Conservation (phyloP, 2,888 invertebrate genomes). For the Meiosimyza platycephala region DNA sequence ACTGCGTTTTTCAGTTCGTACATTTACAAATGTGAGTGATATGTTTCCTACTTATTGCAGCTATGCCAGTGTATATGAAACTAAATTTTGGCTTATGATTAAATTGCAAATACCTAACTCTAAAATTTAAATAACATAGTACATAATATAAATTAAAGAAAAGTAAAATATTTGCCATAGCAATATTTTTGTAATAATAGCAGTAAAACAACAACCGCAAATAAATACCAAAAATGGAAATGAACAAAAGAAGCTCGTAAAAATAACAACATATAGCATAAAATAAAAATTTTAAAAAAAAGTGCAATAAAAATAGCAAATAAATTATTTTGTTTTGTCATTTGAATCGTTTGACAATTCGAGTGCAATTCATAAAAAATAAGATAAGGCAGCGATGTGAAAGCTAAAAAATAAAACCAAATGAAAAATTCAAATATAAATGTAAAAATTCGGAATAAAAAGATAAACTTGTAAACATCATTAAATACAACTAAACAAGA, state of each 20-base stretch:
- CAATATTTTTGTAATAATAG: background rate
- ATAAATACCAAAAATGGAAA: background rate
- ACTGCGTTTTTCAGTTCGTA: too few relatives aligned
- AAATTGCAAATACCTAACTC: too few relatives aligned
- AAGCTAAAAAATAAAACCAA: conserved; percentile 26
- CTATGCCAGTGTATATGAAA: too few relatives aligned
- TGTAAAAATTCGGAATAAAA: conserved; percentile 28
- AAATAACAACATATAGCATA: conserved; percentile 1
- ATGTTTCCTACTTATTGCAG: too few relatives aligned
- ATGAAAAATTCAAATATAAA: conserved; percentile 31
- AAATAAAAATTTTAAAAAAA: background rate
- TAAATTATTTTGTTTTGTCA: conserved; percentile 13
- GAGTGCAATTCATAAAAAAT: conserved; percentile 12
- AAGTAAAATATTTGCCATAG: too few relatives aligned
- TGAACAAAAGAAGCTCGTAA: background rate
- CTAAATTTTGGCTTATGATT: too few relatives aligned
- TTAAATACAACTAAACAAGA: conserved; percentile 32
- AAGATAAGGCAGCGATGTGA: conserved; percentile 28
- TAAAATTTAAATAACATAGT: too few relatives aligned
- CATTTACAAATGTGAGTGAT: too few relatives aligned
- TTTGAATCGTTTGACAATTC: conserved; percentile 15
- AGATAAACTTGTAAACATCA: conserved; percentile 33
- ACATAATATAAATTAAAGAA: too few relatives aligned
- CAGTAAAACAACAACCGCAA: background rate
- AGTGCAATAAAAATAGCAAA: background rate